Conservation (phyloP, 2,888 invertebrate genomes). For the Norana najaformis region DNA sequence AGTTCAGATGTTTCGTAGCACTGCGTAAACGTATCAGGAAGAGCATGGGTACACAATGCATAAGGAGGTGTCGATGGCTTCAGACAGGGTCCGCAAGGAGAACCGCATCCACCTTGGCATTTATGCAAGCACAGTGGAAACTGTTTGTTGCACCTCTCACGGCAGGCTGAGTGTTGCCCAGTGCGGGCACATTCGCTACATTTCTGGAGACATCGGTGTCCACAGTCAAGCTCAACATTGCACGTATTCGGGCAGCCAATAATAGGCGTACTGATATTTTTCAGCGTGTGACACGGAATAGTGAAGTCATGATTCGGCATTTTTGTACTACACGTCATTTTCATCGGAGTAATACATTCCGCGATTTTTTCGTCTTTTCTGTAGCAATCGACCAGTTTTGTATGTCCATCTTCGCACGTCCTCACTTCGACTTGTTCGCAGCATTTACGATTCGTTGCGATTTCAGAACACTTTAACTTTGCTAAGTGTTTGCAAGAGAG, state of each 20-base stretch:
- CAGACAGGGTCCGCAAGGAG: neutral
- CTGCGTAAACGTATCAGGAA: neutral
- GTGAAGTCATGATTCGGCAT: neutral
- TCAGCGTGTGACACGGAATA: neutral
- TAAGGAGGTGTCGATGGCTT: neutral
- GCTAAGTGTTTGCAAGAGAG: neutral
- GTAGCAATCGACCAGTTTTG: neutral
- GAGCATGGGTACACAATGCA: neutral
- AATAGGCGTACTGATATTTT: neutral
- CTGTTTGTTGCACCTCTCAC: constrained; percentile 48
- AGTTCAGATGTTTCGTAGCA: neutral
- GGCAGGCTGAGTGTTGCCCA: constrained; percentile 55
- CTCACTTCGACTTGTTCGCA: neutral
- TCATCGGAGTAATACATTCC: neutral
- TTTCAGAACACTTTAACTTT: neutral
- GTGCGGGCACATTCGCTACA: constrained; percentile 54
- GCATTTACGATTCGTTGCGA: neutral
- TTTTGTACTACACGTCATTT: neutral
- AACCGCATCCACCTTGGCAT: constrained; percentile 39
- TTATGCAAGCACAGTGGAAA: constrained; percentile 56
- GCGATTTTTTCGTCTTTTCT: neutral
- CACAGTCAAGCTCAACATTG: neutral
- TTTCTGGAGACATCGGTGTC: neutral
- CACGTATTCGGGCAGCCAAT: neutral
- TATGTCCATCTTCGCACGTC: neutral